These are phyloP conservation scores for Eulemur coronatus DNA, from an alignment of 2,797 vertebrate species.

Conservation along the genomic window DNA sequence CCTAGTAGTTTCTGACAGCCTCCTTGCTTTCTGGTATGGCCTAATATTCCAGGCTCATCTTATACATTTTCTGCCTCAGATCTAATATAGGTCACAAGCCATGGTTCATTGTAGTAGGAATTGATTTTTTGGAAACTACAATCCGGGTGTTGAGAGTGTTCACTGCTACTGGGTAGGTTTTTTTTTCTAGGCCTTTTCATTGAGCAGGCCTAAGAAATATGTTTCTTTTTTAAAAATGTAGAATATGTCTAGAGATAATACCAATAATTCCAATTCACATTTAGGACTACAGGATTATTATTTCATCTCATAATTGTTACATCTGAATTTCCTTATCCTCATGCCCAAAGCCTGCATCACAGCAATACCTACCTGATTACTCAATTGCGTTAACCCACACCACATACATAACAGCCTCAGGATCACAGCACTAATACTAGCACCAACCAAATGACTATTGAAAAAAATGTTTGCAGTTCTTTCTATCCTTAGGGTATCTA, in stretches of 20 bases:
- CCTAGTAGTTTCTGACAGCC: not conserved
- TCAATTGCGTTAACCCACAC: not conserved
- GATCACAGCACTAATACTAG: not conserved
- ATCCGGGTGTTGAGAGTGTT: not conserved
- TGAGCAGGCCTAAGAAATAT: not conserved
- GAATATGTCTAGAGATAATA: slow-evolving; percentile 55
- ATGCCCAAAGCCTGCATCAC: not conserved
- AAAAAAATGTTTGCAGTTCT: not conserved
- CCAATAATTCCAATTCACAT: not conserved
- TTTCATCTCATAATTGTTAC: not conserved
- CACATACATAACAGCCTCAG: not conserved
- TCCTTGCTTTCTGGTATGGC: not conserved
- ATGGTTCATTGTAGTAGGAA: not conserved
- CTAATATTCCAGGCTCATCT: not conserved
- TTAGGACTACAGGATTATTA: not conserved
- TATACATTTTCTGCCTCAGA: not conserved
- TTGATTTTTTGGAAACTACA: not conserved
- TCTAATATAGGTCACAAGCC: not conserved
- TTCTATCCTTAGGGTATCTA: slow-evolving; percentile 4
- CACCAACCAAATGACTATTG: not conserved
- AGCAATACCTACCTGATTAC: not conserved
- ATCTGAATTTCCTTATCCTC: not conserved
- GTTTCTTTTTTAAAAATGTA: not conserved
- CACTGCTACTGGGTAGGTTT: not conserved
- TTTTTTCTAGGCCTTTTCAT: not conserved